phyloP scores from a whole-genome alignment of 2,888 invertebrate genomes.

The Eristalis intricaria region DNA sequence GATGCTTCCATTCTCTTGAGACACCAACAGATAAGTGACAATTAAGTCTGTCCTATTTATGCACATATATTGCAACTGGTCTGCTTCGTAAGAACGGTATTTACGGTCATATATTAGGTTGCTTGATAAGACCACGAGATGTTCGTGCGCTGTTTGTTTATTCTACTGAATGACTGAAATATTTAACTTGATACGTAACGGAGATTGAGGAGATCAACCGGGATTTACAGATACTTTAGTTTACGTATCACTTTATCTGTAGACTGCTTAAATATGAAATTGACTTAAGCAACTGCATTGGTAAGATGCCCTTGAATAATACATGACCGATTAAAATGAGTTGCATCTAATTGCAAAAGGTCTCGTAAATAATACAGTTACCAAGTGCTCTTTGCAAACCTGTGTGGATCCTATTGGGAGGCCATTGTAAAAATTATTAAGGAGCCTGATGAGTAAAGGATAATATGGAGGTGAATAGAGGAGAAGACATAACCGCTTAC shows the following conservation, averaged over 20 bases:
- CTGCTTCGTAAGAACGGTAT: not conserved
- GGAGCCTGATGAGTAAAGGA: no score
- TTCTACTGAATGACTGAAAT: not conserved
- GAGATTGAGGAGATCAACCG: not conserved
- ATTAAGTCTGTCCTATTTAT: not conserved
- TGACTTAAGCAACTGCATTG: not conserved
- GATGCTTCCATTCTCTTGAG: constrained; percentile 23
- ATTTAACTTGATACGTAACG: not conserved
- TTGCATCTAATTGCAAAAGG: no score
- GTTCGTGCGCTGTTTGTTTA: not conserved
- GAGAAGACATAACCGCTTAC: no score
- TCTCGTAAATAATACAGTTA: not conserved
- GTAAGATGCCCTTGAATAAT: not conserved
- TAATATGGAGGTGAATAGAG: no score
- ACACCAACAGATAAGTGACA: not conserved
- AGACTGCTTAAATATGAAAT: not conserved
- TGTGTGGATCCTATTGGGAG: no score
- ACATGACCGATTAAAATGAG: not conserved
- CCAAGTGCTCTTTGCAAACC: not conserved
- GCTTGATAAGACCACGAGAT: not conserved
- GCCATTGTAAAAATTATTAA: no score
- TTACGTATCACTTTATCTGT: not conserved
- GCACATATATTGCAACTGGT: not conserved
- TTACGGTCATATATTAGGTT: not conserved
- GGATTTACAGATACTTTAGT: not conserved